Evolutionary conservation across 2,113 vertebrate genomes (phyloP), one percentile per base, ranked within the genome.

Genomic region (Zapus hudsonius): DNA sequence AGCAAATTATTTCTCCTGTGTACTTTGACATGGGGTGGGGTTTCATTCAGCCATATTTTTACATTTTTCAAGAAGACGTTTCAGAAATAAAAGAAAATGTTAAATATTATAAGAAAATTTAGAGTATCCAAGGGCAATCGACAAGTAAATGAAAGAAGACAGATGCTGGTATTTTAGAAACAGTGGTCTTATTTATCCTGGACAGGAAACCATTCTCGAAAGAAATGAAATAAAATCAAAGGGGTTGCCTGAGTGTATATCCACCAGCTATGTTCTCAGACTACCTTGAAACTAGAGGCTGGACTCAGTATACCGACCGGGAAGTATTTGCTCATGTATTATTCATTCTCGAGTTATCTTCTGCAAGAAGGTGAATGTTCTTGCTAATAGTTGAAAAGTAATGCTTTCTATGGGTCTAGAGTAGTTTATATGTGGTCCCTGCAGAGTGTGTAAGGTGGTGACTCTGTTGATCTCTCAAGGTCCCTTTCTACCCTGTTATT

Each of bases 391-490:
- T 76, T 70, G 27, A 63, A 94, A 91, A 79, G 2, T 55, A 17
- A 52, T 52, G 23, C 83, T 75, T 91, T 64, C 59, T 2, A 0
- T 74, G 36, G 3, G 19, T 74, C 44, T 55, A 86, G 66, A 61
- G 38, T 38, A 52, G 47, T 74, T 87, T 78, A 36, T 52, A 27
- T 66, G 12, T 66, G 64, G 25, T 82, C 42, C 47, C 89, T 63
- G 19, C 9, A 72, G 73, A 86, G 64, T 2, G 11, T 69, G 7
- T 44, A 63, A n/a, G 63, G 10, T 64, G 36, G 70, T 85, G 74
- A 76, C 74, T 87, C 69, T 61, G 23, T 81, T 89, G 90, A 78
- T 92, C 64, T 93, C 80, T 91, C 87, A 96, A 96, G 87, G 91
- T 91, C 90, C 31, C 55, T 95, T 94, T 92, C 89, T 80, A 57